Evolutionary conservation across 2,113 vertebrate genomes (phyloP).

Genomic region (Hoplias malabaricus): DNA sequence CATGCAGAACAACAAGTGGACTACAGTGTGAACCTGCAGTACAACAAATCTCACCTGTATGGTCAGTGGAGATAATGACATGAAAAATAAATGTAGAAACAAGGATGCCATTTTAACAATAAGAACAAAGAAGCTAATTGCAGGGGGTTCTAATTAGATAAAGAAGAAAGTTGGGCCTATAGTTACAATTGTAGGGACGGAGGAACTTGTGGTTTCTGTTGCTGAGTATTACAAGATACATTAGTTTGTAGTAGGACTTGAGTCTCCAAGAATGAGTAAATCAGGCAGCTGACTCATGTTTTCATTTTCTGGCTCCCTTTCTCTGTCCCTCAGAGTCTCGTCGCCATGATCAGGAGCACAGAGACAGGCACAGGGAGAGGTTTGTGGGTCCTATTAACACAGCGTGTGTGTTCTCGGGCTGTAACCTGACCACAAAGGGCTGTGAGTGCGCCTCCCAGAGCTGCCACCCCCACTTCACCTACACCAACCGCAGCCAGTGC

Average conservation of each 20-base stretch:
- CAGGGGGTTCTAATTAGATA: too few species aligned
- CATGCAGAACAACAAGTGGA: too few species aligned
- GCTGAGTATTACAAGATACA: too few species aligned
- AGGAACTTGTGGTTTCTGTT: too few species aligned
- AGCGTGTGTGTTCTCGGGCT: conserved; percentile 75
- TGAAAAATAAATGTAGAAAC: too few species aligned
- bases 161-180: too few species aligned
- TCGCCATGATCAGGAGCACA: conserved; percentile 61
- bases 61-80: too few species aligned
- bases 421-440: conserved; percentile 75
- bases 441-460: conserved; percentile 76
- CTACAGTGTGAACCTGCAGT: too few species aligned
- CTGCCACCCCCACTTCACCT: conserved; percentile 75
- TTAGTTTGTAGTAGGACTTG: neutral
- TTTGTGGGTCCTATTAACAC: conserved; percentile 69
- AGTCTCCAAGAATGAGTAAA: neutral
- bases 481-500: conserved; percentile 77
- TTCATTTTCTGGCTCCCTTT: neutral
- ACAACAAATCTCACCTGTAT: too few species aligned
- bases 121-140: too few species aligned
- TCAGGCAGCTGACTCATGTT: neutral
- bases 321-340: conserved; percentile 61
- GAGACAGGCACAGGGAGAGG: conserved; percentile 64
- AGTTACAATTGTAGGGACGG: too few species aligned
- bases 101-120: too few species aligned